phyloP scores from a whole-genome alignment of 2,888 invertebrate genomes.

The Penaeus monodon region DNA sequence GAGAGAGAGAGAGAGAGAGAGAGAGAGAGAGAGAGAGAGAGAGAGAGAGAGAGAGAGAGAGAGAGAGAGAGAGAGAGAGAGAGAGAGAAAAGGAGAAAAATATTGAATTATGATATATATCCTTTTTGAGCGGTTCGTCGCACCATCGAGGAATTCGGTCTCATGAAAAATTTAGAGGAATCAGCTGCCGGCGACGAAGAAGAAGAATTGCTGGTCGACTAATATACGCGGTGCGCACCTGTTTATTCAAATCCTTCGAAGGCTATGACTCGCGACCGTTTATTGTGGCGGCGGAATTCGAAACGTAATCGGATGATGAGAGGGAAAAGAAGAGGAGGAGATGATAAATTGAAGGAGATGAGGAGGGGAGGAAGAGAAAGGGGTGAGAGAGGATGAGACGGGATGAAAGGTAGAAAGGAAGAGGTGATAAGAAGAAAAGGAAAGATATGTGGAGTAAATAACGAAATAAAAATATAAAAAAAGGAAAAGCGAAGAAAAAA shows the following conservation, averaged over 20 bases:
- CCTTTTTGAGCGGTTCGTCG: too few species aligned
- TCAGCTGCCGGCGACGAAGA: too few species aligned
- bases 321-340: too few species aligned
- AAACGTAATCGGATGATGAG: background rate
- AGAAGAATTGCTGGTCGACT: too few species aligned
- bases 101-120: too few species aligned
- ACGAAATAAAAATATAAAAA: background rate
- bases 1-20: background rate
- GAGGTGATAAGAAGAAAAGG: background rate
- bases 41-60: background rate
- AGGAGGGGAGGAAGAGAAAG: background rate
- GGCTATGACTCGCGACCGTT: background rate
- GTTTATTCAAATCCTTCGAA: too few species aligned
- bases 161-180: too few species aligned
- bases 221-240: too few species aligned
- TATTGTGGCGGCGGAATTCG: background rate
- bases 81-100: too few species aligned
- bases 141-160: too few species aligned
- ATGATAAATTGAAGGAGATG: background rate
- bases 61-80: background rate
- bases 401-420: background rate
- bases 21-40: slow-evolving; percentile 12
- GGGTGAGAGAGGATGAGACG: background rate
- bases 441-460: background rate
- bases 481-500: background rate